Conservation (phyloP, 2,113 vertebrate genomes). For the Ammodytes marinus region DNA sequence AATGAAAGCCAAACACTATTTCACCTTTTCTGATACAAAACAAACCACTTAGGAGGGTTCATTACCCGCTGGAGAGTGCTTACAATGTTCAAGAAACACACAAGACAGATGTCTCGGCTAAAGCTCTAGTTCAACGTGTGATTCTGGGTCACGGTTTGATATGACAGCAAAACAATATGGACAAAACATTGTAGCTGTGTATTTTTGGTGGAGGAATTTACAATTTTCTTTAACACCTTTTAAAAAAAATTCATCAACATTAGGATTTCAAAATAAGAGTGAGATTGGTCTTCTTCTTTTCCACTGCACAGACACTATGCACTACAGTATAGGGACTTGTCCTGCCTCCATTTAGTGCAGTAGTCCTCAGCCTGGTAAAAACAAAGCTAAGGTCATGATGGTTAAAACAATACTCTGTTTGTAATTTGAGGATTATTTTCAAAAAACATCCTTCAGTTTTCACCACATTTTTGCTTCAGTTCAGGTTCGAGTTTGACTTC, state of each 20-base stretch:
- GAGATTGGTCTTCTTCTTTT: background rate
- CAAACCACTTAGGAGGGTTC: constrained; percentile 43
- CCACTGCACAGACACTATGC: background rate
- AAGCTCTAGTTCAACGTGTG: background rate
- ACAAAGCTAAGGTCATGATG: too few relatives aligned
- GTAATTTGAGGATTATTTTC: too few relatives aligned
- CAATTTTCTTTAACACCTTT: background rate
- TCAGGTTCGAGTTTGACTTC: too few relatives aligned
- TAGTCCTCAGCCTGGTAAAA: too few relatives aligned
- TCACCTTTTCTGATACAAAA: constrained; percentile 53
- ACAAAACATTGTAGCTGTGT: background rate
- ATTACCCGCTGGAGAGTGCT: constrained; percentile 18
- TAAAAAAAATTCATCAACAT: background rate
- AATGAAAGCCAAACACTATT: constrained; percentile 40
- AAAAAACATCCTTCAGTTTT: too few relatives aligned
- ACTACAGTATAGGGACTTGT: too few relatives aligned
- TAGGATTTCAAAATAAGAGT: background rate
- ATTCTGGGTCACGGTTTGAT: background rate
- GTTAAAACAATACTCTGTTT: too few relatives aligned
- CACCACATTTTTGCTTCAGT: too few relatives aligned
- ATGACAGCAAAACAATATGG: background rate
- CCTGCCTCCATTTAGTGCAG: too few relatives aligned
- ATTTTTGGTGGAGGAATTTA: background rate
- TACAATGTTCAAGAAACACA: constrained; percentile 7
- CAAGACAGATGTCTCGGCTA: constrained; percentile 1